phyloP scores from a whole-genome alignment of 2,888 invertebrate genomes.

The Ommatoiulus sabulosus region DNA sequence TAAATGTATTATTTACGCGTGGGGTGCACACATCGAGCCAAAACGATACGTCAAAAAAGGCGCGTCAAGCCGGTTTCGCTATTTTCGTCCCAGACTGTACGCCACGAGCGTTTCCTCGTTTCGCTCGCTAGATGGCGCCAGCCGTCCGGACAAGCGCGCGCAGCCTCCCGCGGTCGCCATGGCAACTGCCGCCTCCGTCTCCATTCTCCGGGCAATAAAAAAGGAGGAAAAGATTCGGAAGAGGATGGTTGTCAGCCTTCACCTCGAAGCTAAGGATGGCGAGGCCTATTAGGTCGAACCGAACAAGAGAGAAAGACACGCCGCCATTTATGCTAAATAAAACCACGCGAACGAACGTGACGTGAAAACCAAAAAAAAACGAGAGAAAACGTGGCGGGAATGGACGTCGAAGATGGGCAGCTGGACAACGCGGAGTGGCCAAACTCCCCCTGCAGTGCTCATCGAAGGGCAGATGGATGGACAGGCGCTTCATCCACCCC shows the following conservation, averaged over 20 bases:
- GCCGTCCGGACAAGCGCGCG: neutral
- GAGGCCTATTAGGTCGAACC: neutral
- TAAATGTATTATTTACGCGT: too few relatives aligned
- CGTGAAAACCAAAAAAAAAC: neutral
- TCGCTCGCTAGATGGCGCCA: constrained; percentile 31
- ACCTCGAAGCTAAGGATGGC: neutral
- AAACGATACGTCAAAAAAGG: too few relatives aligned
- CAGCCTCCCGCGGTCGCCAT: neutral
- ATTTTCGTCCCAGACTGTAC: neutral
- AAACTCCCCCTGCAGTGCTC: neutral
- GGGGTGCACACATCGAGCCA: too few relatives aligned
- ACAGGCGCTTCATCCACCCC: neutral
- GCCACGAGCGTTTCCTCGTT: neutral
- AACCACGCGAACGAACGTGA: neutral
- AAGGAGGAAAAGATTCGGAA: too few relatives aligned
- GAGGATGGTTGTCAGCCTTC: constrained; percentile 21
- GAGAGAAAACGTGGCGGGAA: neutral
- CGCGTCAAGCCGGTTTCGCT: too few relatives aligned
- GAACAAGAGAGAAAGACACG: neutral
- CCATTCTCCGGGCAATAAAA: neutral
- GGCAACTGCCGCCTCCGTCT: neutral
- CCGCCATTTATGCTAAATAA: constrained; percentile 4
- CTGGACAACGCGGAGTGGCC: neutral
- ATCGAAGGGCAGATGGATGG: constrained; percentile 26
- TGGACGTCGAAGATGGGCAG: too few relatives aligned